Evolutionary conservation across 2,113 vertebrate species (phyloP).

Genomic region (Orcinus orca): DNA sequence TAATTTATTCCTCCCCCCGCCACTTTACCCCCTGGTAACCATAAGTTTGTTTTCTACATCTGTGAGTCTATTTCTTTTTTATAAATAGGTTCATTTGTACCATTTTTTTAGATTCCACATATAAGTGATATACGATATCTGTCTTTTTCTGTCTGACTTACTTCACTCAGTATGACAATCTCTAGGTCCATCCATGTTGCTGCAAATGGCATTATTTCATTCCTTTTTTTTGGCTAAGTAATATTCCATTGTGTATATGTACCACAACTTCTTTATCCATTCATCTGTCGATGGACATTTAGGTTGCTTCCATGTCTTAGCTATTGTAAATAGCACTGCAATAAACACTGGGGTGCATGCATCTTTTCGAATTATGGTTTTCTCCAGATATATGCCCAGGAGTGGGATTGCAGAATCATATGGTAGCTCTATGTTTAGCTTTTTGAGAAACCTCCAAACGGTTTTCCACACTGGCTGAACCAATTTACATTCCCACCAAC

Average conservation of each 20-base stretch:
- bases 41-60: not conserved
- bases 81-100: not conserved
- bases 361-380: not conserved
- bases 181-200: not conserved
- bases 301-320: not conserved
- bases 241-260: rapidly evolving
- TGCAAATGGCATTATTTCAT: not conserved
- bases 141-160: not conserved
- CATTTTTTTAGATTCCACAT: not conserved
- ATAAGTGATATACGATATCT: not conserved
- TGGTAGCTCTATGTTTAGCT: not conserved
- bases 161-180: not conserved
- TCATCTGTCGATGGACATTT: not conserved
- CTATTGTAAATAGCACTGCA: not conserved
- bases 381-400: not conserved
- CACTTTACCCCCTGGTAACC: not conserved
- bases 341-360: not conserved
- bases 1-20: not conserved
- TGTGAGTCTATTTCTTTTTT: not conserved
- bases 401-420: not conserved
- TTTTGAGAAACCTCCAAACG: not conserved
- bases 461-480: not conserved
- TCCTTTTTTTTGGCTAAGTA: not conserved
- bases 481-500: not conserved
- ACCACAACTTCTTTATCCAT: not conserved